Evolutionary conservation across 2,113 vertebrate species (phyloP).

Genomic region (Ia io): DNA sequence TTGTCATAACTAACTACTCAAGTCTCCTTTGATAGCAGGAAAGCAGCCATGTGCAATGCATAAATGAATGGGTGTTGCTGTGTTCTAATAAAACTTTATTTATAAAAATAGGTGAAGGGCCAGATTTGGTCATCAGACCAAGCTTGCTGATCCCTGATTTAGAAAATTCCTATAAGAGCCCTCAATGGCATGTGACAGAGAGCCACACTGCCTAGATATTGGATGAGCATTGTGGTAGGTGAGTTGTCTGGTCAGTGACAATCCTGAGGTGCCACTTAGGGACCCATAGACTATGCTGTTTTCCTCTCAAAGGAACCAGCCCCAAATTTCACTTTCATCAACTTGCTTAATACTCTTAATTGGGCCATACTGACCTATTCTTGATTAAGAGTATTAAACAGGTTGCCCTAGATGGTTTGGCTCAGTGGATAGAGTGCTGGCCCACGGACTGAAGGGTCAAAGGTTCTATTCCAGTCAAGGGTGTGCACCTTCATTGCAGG

Average conservation of each 20-base stretch:
- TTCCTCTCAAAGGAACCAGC: neutral
- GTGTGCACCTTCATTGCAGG: too few species aligned
- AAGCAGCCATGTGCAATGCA: neutral
- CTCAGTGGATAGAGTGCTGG: too few species aligned
- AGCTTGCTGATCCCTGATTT: neutral
- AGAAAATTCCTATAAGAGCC: neutral
- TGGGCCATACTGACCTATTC: too few species aligned
- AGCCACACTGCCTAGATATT: neutral
- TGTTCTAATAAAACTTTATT: conserved; percentile 14
- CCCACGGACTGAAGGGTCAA: too few species aligned
- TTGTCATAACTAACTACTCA: fast-evolving
- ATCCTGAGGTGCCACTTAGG: neutral
- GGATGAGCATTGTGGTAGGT: fast-evolving
- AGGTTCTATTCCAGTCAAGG: too few species aligned
- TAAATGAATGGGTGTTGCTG: neutral
- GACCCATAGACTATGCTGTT: fast-evolving
- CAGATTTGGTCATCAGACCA: neutral
- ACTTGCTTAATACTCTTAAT: neutral
- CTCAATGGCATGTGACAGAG: neutral
- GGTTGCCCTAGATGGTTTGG: too few species aligned
- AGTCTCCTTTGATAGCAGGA: neutral
- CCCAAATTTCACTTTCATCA: neutral
- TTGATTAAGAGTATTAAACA: too few species aligned
- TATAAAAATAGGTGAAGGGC: neutral
- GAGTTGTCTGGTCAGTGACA: neutral